Conservation (phyloP, 2,888 invertebrate species). For the Synergus itoensis region DNA sequence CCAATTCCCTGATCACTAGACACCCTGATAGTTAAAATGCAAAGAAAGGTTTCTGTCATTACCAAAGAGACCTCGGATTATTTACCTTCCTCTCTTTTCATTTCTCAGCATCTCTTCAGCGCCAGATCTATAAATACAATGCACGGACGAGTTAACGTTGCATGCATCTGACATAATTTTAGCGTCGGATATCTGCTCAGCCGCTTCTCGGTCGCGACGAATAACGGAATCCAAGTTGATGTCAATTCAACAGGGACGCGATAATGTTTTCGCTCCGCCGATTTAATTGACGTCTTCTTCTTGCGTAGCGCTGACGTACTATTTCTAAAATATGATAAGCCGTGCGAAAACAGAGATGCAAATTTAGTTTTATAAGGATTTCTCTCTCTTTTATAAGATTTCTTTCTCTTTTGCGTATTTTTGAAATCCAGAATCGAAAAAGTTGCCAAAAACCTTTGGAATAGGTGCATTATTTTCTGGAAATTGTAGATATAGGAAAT, state of each 20-base stretch:
- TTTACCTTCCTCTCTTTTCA: constrained; percentile 23
- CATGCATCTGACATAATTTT: constrained; percentile 45
- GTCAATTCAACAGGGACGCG: constrained; percentile 21
- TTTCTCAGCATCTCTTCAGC: constrained; percentile 26
- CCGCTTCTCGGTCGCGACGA: constrained; percentile 41
- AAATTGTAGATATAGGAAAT: no score
- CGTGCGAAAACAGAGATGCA: not conserved
- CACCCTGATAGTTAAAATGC: not conserved
- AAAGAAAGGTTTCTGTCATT: not conserved
- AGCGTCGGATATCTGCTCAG: constrained; percentile 37
- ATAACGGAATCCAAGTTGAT: constrained; percentile 43
- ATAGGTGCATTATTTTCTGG: no score
- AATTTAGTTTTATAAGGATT: not conserved
- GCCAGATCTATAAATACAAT: constrained; percentile 42
- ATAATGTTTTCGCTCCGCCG: constrained; percentile 1
- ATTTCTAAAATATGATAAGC: not conserved
- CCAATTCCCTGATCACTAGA: no score
- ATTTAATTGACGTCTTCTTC: not conserved
- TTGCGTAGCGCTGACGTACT: not conserved
- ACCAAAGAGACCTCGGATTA: not conserved
- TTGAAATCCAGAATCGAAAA: no score
- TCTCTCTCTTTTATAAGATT: not conserved
- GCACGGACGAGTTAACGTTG: constrained; percentile 30
- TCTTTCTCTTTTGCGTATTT: no score
- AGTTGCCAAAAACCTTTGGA: no score